Percentiles rank a stretch among this genome's conserved stretches.
Evolutionary conservation across 2,888 invertebrate genomes (phyloP).

Genomic region (Euzophera pinguis): DNA sequence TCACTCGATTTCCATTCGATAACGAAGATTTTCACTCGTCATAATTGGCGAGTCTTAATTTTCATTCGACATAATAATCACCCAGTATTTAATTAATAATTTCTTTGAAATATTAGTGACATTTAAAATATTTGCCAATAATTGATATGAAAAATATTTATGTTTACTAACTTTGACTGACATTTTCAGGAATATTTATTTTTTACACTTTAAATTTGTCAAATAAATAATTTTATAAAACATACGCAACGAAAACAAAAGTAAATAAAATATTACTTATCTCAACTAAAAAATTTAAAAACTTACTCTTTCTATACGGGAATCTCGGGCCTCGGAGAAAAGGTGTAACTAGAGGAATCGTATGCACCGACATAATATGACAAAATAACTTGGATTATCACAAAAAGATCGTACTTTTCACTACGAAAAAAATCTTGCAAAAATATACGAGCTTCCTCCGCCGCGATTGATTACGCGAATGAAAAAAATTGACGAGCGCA

Average conservation of each 20-base stretch:
- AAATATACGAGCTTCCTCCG: conserved; percentile 43
- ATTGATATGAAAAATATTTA: neutral
- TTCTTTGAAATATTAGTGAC: too few species aligned
- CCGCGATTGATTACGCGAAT: conserved; percentile 46
- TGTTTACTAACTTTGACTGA: neutral
- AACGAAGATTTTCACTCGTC: too few species aligned
- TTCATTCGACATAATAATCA: too few species aligned
- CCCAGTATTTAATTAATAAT: too few species aligned
- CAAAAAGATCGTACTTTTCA: conserved; percentile 26
- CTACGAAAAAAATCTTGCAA: conserved; percentile 29
- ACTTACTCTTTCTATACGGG: conserved; percentile 76
- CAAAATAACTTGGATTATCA: conserved; percentile 18
- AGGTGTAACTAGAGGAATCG: conserved; percentile 69
- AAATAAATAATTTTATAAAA: neutral
- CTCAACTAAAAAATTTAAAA: conserved; percentile 20
- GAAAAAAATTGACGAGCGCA: conserved; percentile 57
- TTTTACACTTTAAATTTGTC: too few species aligned
- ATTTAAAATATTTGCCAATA: too few species aligned
- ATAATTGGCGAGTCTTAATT: too few species aligned
- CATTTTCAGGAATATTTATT: too few species aligned
- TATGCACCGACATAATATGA: conserved; percentile 73
- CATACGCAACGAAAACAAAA: neutral
- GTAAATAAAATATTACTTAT: conserved; percentile 3
- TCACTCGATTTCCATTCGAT: too few species aligned
- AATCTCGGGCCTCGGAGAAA: conserved; percentile 75